Base-by-base conservation (phyloP, 2,113 vertebrate genomes). In the Hirundichthys speculiger region DNA sequence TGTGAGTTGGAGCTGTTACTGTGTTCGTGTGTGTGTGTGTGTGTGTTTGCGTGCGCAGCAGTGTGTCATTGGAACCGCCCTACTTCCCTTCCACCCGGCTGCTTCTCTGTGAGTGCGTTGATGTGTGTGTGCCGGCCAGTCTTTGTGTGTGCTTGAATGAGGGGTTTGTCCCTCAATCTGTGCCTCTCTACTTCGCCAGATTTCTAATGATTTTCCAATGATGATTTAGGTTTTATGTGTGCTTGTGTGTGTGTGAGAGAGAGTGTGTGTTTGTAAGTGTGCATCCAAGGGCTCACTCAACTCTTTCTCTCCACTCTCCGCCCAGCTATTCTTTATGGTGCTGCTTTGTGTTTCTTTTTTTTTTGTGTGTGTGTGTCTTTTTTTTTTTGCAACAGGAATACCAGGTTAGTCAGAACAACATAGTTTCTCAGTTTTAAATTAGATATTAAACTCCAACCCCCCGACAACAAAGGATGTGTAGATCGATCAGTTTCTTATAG, bases 161-260 rank as follows among this genome's bases (percentile, higher is more conserved):
- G 55, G 86, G 83, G 88, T 90, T 93, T 93, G 93, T 91, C 91
- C 81, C 75, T 85, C 96, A 96, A 95, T 95, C 95, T 96, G 95
- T 83, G 82, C 83, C 64, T 72, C 70, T 90, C 86, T 85, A 80
- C 90, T 88, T 83, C 73, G 72, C 89, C 94, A 96, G 94, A 91
- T 95, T 94, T 94, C 92, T 93, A 94, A 95, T 94, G 94, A 93
- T 92, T 95, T 96, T 95, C 87, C 90, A 85, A 92, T 94, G 94
- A 93, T 94, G 94, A 95, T 94, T 94, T 93, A 94, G 85, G 81
- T 86, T 89, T n/a, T 75, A 85, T 71, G 25, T 67, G 63, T 77
- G 49, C 43, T 46, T 46, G 45, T 61, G 60, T 71, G 45, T 24
- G 22, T 67, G 51, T 65, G 46, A 27, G n/a, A n/a, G n/a, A n/a